Conservation (phyloP, 2,797 vertebrate species). For the Pantherophis vulpinus region DNA sequence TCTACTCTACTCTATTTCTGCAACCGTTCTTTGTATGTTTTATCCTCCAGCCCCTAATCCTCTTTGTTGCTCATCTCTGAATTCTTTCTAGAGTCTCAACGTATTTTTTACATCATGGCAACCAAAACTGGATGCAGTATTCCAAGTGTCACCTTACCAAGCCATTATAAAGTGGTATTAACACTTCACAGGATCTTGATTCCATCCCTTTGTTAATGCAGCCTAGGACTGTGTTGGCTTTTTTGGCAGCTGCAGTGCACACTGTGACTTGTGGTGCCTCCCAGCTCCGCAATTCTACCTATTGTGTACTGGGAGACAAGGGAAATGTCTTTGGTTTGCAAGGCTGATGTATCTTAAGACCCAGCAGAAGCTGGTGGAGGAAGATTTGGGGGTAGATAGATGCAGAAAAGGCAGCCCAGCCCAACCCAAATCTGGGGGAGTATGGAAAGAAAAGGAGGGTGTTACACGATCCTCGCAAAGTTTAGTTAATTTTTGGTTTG, state of each 20-base stretch:
- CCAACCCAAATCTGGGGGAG: background rate
- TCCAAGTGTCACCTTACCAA: background rate
- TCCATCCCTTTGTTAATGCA: background rate
- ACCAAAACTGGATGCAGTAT: background rate
- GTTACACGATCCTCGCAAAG: background rate
- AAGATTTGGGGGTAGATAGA: background rate
- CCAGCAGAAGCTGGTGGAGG: background rate
- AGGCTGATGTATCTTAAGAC: background rate
- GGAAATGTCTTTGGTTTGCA: background rate
- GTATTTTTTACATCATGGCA: background rate
- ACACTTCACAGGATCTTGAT: background rate
- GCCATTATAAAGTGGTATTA: background rate
- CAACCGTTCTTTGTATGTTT: background rate
- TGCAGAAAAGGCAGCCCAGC: background rate
- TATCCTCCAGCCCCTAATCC: background rate
- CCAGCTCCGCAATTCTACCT: background rate
- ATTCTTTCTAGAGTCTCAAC: background rate
- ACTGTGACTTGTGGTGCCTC: background rate
- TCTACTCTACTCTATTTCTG: too few species aligned
- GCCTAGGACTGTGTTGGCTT: background rate
- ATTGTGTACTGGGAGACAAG: background rate
- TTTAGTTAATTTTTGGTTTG: background rate
- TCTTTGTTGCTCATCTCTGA: background rate
- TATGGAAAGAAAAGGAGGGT: background rate
- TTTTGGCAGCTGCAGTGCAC: background rate